Evolutionary conservation across 1,140 invertebrate genomes (phyloP), one percentile per base, ranked within the genome.

Genomic region (Liolophura sinensis): DNA sequence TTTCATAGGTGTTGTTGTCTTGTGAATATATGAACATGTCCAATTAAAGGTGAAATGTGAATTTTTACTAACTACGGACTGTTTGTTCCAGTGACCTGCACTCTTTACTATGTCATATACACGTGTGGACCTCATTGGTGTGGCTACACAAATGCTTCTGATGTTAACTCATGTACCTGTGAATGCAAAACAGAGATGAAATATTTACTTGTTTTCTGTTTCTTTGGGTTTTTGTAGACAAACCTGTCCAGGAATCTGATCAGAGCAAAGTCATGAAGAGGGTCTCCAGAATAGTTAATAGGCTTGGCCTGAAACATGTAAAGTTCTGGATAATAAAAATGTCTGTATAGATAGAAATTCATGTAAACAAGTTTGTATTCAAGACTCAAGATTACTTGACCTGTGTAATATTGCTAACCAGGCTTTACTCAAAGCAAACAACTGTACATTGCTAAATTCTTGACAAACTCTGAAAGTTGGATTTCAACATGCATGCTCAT

Each of bases 211-310:
- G 80, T 81, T 90, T 91, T 22, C 78, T 75, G 91, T 82, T 83
- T 79, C 65, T 98, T 98, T 0, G 96, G 95, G 87, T 99, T 99
- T 82, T 96, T 94, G 77, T 95, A 98, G 1, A 95, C 93, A 83
- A 97, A 98, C 64, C 95, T 87, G 79, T 99, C 96, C 15, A 98
- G 85, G 79, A 98, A 99, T 66, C 93, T 86, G 27, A 94, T 91
- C 0, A 94, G 82, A 0, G 91, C 92, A 77, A 98, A 95, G 85
- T 99, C 96, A 77, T 93, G 89, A 0, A 98, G 82, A 0, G 96
- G 96, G 86, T 99, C 94, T 0, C 97, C 96, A 62, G 89, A 88
- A 78, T 98, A 98, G 27, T 89, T 87, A 47, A 98, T 92, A 46
- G 47, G 31, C 59, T 76, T 69, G 60, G 74, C 78, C 84, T 82